Percentiles rank a stretch among this genome's conserved stretches.
phyloP scores from a whole-genome alignment of 2,113 vertebrate species.

The Lepidothrix coronata region DNA sequence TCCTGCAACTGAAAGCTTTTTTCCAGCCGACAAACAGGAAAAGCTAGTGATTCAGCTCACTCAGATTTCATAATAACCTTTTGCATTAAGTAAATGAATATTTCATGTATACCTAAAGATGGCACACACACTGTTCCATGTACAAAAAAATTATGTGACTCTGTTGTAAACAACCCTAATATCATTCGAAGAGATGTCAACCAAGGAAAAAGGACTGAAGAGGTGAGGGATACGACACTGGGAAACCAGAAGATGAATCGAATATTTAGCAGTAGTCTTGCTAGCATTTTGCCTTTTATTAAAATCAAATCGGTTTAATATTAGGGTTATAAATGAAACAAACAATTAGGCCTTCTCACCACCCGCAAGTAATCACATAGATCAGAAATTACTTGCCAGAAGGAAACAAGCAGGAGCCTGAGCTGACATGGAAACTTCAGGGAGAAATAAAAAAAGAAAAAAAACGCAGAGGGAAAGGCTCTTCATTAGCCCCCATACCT shows the following conservation, averaged over 20 bases:
- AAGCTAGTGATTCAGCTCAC: conserved; percentile 27
- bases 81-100: not conserved
- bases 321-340: not conserved
- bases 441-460: not conserved
- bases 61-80: not conserved
- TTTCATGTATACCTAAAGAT: not conserved
- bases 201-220: not conserved
- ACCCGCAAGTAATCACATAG: not conserved
- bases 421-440: not conserved
- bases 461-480: not conserved
- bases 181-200: not conserved
- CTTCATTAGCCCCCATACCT: not conserved
- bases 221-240: not conserved
- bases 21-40: not conserved
- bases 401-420: not conserved
- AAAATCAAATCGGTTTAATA: not conserved
- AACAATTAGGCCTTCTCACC: not conserved
- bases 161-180: not conserved
- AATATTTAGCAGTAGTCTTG: not conserved
- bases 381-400: not conserved
- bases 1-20: conserved; percentile 23
- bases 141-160: not conserved
- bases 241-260: not conserved
- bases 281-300: not conserved
- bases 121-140: not conserved